Percentiles rank a stretch among this genome's conserved stretches.
Conservation (phyloP, 2,888 invertebrate species). For the Patella ulyssiponensis region DNA sequence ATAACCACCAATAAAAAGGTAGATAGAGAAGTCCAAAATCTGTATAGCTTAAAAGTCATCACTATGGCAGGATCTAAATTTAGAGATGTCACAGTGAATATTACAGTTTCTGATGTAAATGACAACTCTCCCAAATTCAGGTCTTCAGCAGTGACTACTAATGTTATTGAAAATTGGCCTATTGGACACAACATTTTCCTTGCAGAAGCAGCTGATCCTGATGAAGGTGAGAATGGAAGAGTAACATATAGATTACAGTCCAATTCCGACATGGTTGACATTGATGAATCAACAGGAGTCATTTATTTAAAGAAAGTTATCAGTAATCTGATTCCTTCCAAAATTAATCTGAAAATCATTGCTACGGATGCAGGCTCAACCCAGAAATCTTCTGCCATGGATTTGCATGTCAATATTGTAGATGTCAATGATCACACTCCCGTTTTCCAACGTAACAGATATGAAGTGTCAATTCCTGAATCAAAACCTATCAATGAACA, state of each 20-base stretch:
- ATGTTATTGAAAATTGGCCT: slow-evolving; percentile 89
- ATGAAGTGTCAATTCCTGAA: slow-evolving; percentile 92
- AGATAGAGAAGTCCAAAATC: slow-evolving; percentile 86
- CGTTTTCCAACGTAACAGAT: slow-evolving; percentile 90
- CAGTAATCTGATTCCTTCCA: slow-evolving; percentile 33
- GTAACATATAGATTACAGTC: slow-evolving; percentile 86
- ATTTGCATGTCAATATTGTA: slow-evolving; percentile 76
- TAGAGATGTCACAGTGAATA: slow-evolving; percentile 84
- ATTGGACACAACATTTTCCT: slow-evolving; percentile 94
- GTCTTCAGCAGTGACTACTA: slow-evolving; percentile 74
- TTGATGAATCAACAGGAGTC: slow-evolving; percentile 89
- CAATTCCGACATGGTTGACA: slow-evolving; percentile 80
- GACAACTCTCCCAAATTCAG: slow-evolving; percentile 85
- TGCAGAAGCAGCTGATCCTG: slow-evolving; percentile 88
- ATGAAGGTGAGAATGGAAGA: slow-evolving; percentile 89
- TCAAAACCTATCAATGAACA: slow-evolving; percentile 91
- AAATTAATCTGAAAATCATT: slow-evolving; percentile 47
- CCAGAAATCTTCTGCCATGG: slow-evolving; percentile 45
- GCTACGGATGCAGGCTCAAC: slow-evolving; percentile 62
- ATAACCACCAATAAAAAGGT: slow-evolving; percentile 85
- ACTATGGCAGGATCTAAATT: slow-evolving; percentile 84
- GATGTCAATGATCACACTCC: slow-evolving; percentile 97
- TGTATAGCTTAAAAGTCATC: slow-evolving; percentile 85
- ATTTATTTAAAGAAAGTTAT: slow-evolving; percentile 86
- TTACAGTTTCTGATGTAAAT: slow-evolving; percentile 88